phyloP scores from a whole-genome alignment of 1,140 invertebrate species.

The Steinernema feltiae region DNA sequence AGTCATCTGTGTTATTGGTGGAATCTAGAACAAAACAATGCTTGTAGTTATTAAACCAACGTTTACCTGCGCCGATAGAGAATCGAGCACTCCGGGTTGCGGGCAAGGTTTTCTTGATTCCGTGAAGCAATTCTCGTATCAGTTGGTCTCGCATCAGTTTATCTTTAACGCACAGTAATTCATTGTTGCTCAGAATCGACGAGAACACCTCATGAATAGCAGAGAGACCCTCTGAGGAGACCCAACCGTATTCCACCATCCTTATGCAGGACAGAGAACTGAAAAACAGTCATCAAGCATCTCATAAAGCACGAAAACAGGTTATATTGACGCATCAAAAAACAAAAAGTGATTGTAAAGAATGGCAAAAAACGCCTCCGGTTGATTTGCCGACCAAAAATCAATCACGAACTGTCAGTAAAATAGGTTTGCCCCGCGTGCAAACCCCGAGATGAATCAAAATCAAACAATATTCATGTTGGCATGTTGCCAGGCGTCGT shows the following conservation, averaged over 20 bases:
- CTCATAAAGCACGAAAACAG: background rate
- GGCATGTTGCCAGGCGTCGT: too few relatives aligned
- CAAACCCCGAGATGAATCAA: too few relatives aligned
- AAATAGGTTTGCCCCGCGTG: too few relatives aligned
- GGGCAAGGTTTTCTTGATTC: background rate
- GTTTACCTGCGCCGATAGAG: background rate
- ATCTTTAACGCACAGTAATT: too few relatives aligned
- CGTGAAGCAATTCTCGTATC: background rate
- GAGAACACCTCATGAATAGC: background rate
- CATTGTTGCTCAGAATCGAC: background rate
- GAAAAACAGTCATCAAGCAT: background rate
- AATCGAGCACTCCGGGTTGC: background rate
- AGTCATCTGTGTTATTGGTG: background rate
- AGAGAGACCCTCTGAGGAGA: background rate
- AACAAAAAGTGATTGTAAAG: too few relatives aligned
- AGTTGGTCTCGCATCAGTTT: too few relatives aligned
- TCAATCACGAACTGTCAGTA: too few relatives aligned
- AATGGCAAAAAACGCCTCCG: too few relatives aligned
- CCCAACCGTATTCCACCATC: background rate
- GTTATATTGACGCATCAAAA: background rate
- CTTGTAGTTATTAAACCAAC: background rate
- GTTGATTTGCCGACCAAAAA: too few relatives aligned
- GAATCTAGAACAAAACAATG: background rate
- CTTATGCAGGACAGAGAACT: background rate
- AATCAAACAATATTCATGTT: too few relatives aligned